Percentiles rank a stretch among this genome's conserved stretches.
Conservation (phyloP, 2,888 invertebrate species). For the Hemithea aestivaria region DNA sequence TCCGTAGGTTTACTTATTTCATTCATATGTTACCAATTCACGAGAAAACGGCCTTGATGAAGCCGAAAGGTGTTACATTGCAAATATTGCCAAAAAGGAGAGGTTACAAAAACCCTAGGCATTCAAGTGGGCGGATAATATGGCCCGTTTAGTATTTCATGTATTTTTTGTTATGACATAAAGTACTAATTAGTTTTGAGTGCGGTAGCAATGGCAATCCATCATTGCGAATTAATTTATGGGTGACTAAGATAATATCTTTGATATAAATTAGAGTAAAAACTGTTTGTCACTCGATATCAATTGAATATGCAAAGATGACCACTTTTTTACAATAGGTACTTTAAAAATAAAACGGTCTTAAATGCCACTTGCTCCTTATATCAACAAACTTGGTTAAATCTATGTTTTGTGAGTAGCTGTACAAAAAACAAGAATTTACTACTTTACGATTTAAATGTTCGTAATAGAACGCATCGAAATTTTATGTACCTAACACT, state of each 20-base stretch:
- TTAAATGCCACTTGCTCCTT: too few species aligned
- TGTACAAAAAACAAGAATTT: too few species aligned
- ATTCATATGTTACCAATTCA: slow-evolving; percentile 16
- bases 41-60: slow-evolving; percentile 33
- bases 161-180: slow-evolving; percentile 32
- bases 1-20: slow-evolving; percentile 14
- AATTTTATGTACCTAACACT: too few species aligned
- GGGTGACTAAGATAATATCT: slow-evolving; percentile 1
- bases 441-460: too few species aligned
- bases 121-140: slow-evolving; percentile 34
- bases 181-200: slow-evolving; percentile 32
- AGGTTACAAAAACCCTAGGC: slow-evolving; percentile 29
- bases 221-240: slow-evolving; percentile 18
- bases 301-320: too few species aligned
- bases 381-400: too few species aligned
- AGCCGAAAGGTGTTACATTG: slow-evolving; percentile 33
- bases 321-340: too few species aligned
- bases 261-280: background rate
- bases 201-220: slow-evolving; percentile 21
- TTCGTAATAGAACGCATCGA: too few species aligned
- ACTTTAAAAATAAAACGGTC: too few species aligned
- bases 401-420: too few species aligned
- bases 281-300: too few species aligned
- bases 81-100: slow-evolving; percentile 38
- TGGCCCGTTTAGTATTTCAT: slow-evolving; percentile 24